A percentile compares a stretch with the other conserved stretches of the same genome.
Conservation (phyloP, 53 echinoderm and acorn worm genomes). For the Henricia sp. region DNA sequence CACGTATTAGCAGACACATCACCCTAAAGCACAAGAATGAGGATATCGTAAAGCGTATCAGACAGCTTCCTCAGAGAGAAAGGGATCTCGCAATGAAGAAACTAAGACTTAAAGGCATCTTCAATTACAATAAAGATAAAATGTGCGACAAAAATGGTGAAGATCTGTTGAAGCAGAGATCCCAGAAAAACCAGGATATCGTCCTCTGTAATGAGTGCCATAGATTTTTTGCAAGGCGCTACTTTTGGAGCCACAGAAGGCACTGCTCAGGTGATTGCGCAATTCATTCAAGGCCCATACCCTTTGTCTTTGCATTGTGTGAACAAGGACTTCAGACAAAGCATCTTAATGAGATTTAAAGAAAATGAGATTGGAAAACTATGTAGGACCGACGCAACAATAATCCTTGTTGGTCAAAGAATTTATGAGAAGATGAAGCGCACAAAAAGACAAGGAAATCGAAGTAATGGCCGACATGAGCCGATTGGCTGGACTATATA, state of each 20-base stretch:
- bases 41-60: not conserved
- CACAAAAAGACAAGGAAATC: constrained; percentile 9
- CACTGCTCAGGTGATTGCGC: not conserved
- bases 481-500: not conserved
- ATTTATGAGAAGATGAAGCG: not conserved
- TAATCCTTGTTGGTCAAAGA: not conserved
- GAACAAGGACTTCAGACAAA: not conserved
- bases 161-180: not conserved
- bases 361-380: constrained; percentile 18
- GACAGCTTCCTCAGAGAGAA: not conserved
- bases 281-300: not conserved
- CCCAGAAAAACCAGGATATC: not conserved
- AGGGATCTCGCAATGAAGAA: not conserved
- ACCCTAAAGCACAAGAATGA: not conserved
- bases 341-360: not conserved
- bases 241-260: constrained; percentile 8
- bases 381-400: constrained; percentile 4
- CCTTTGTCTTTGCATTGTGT: not conserved
- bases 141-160: not conserved
- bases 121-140: not conserved
- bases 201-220: constrained; percentile 18
- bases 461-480: constrained; percentile 46
- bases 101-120: not conserved
- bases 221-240: not conserved
- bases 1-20: too few relatives aligned